Percentiles rank a stretch among this genome's conserved stretches.
These are phyloP conservation scores for Pseudopodoces humilis DNA, from an alignment of 2,113 vertebrate species.

Conservation along the genomic window DNA sequence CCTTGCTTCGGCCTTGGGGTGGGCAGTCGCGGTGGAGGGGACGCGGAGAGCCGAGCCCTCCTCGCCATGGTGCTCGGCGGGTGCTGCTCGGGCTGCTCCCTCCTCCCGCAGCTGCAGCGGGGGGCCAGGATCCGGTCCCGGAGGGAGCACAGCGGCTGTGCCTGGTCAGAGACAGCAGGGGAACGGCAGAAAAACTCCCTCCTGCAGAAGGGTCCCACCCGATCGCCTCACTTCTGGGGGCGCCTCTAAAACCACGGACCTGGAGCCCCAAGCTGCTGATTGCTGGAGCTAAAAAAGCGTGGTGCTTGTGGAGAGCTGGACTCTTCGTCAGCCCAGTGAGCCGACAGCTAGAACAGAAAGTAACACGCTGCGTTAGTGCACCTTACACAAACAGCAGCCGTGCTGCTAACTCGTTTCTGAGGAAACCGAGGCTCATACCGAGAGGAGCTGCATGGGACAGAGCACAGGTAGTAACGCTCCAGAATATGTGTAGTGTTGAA, in stretches of 20 bases:
- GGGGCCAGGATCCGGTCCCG: not conserved
- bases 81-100: not conserved
- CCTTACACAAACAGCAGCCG: not conserved
- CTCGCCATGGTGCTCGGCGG: not conserved
- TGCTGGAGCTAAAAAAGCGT: not conserved
- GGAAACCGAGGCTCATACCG: not conserved
- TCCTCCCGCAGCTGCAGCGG: not conserved
- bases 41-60: not conserved
- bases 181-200: not conserved
- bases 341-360: not conserved
- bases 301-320: not conserved
- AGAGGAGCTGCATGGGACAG: not conserved
- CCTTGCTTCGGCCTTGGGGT: not conserved
- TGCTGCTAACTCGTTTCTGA: not conserved
- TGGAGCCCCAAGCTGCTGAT: not conserved
- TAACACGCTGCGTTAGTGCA: accelerated
- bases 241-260: not conserved
- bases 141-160: not conserved
- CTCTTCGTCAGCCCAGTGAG: not conserved
- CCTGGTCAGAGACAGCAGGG: not conserved
- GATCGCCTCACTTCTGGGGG: not conserved
- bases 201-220: not conserved
- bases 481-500: not conserved
- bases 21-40: not conserved
- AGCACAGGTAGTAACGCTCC: not conserved